phyloP scores from a whole-genome alignment of 2,113 vertebrate genomes.

The Nesogale talazaci region DNA sequence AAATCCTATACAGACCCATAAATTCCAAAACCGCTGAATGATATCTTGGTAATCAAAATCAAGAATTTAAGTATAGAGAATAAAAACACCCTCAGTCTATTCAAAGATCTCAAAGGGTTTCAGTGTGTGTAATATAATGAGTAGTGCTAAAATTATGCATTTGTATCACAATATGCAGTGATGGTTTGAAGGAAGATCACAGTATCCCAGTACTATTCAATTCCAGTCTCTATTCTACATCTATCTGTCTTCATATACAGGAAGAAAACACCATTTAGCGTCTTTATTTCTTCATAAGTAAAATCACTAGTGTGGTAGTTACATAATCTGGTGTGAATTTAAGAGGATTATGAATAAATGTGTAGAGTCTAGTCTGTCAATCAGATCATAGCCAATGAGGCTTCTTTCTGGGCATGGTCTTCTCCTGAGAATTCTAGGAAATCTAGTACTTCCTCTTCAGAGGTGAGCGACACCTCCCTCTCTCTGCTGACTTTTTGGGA shows the following conservation, averaged over 20 bases:
- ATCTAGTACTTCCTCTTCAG: too few species aligned
- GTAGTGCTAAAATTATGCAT: neutral
- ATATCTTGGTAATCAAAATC: constrained; percentile 47
- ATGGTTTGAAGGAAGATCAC: neutral
- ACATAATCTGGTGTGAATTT: too few species aligned
- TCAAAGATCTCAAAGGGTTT: neutral
- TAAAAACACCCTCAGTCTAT: neutral
- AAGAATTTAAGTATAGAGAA: neutral
- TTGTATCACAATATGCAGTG: neutral
- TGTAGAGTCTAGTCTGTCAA: too few species aligned
- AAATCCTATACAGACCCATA: neutral
- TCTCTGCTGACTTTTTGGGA: too few species aligned
- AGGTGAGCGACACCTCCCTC: too few species aligned
- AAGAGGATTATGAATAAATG: too few species aligned
- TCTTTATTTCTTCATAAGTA: neutral
- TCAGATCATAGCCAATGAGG: too few species aligned
- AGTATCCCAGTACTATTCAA: neutral
- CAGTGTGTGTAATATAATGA: neutral
- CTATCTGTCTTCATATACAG: neutral
- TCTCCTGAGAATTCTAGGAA: too few species aligned
- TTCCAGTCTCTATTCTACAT: neutral
- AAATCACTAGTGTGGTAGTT: constrained; percentile 21
- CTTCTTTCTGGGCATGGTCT: too few species aligned
- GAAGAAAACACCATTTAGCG: neutral
- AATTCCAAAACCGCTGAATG: constrained; percentile 17